Base-by-base conservation (phyloP, 2,797 vertebrate genomes). In the Naso thynnoides region DNA sequence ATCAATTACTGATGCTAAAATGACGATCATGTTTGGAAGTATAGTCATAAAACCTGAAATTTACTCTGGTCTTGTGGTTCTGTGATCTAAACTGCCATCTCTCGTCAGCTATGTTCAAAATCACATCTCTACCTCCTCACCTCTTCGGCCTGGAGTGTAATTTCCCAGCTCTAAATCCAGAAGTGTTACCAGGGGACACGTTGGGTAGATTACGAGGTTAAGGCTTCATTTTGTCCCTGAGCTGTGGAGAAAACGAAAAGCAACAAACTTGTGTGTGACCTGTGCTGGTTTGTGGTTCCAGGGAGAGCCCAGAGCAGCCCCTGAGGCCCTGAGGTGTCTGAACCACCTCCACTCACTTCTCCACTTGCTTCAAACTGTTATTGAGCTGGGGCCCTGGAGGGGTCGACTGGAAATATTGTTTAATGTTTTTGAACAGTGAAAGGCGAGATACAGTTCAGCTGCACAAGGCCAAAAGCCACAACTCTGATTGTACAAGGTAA, bases 201-300 rank as follows among this genome's bases (percentile, higher is more conserved):
- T 94, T 94, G 84, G 90, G 70, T 89, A 95, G 94, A 95, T 95
- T 94, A 95, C 92, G 72, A 95, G 94, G 94, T 95, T 95, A 95
- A 96, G 91, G 93, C 94, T 94, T 96, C 92, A 94, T 95, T 95
- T 94, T 95, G 94, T 95, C 93, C 91, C 88, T 24, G 81, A 90
- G 92, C 93, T 88, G 88, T 81, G 61, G 78, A 85, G 81, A 84
- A 90, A 92, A 92, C 88, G 89, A 92, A 93, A 94, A 92, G 91
- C 88, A 90, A 92, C 94, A 93, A 91, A 91, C 82, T 79, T 93
- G 91, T 90, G 90, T 89, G 92, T 95, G 95, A 95, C 95, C 90
- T 93, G 93, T 93, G 92, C 87, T 89, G 70, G 77, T 92, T 91
- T 94, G 83, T 77, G 93, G 86, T 90, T 91, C 89, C 87, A 87